These are phyloP conservation scores for Toxonevra muliebris DNA, from an alignment of 2,888 invertebrate species.

Conservation along the genomic window DNA sequence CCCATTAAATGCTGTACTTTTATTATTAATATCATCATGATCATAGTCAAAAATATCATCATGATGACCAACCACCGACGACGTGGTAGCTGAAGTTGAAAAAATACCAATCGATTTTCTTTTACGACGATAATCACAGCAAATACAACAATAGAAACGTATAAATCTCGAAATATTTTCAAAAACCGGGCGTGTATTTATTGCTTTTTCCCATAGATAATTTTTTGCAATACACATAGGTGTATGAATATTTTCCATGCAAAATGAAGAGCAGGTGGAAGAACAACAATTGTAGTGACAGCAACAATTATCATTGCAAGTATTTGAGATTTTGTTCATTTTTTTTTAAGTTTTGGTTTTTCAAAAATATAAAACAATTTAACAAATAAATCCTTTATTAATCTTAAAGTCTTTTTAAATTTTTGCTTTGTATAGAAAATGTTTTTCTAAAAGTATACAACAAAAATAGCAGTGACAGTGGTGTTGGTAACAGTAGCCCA, in stretches of 20 bases:
- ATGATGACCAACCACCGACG: slow-evolving; percentile 26
- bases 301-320: slow-evolving; percentile 14
- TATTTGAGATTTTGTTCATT: slow-evolving; percentile 20
- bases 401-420: no score
- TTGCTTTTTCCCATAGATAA: slow-evolving; percentile 48
- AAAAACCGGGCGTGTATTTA: slow-evolving; percentile 43
- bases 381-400: neutral
- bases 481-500: neutral
- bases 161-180: slow-evolving; percentile 44
- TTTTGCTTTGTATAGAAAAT: no score
- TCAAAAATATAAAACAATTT: neutral
- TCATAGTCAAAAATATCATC: slow-evolving; percentile 3
- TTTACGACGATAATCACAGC: slow-evolving; percentile 51
- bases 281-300: slow-evolving; percentile 12
- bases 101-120: slow-evolving; percentile 60
- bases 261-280: neutral
- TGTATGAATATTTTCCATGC: slow-evolving; percentile 35
- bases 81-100: slow-evolving; percentile 23
- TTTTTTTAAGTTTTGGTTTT: slow-evolving; percentile 1
- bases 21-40: slow-evolving; percentile 39
- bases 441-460: no score
- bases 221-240: slow-evolving; percentile 40
- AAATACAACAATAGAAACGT: slow-evolving; percentile 49
- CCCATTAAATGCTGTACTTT: slow-evolving; percentile 1
- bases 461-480: no score